These are phyloP conservation scores for Mobula birostris DNA, from an alignment of 2,113 vertebrate species.

Conservation along the genomic window DNA sequence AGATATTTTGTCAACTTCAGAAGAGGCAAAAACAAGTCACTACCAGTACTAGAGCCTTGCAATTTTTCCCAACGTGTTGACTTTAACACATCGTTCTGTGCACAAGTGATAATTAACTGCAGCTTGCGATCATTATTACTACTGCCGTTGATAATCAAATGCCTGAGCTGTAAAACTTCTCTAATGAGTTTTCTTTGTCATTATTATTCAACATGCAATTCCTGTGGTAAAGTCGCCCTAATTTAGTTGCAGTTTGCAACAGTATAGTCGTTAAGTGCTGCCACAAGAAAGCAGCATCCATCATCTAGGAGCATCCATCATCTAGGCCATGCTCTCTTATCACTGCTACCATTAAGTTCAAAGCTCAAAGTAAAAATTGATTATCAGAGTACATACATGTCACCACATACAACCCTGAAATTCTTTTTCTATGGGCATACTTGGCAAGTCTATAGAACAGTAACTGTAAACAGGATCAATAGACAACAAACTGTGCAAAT, in stretches of 20 bases:
- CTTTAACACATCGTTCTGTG: slow-evolving; percentile 3
- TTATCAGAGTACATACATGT: too few species aligned
- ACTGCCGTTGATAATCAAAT: slow-evolving; percentile 31
- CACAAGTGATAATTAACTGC: slow-evolving; percentile 26
- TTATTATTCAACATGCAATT: slow-evolving; percentile 3
- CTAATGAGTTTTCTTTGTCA: slow-evolving; percentile 18
- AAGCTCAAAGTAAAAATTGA: too few species aligned
- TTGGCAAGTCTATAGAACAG: too few species aligned
- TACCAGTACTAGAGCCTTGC: not conserved
- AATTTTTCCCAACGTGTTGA: not conserved
- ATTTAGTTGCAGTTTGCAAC: not conserved
- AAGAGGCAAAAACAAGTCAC: not conserved
- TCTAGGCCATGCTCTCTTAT: too few species aligned
- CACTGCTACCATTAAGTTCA: too few species aligned
- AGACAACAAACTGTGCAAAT: too few species aligned
- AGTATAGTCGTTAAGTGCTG: not conserved
- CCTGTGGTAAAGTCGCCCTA: not conserved
- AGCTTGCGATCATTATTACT: slow-evolving; percentile 16
- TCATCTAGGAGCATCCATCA: too few species aligned
- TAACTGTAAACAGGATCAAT: too few species aligned
- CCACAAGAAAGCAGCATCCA: too few species aligned
- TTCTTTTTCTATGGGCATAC: too few species aligned
- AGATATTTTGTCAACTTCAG: not conserved
- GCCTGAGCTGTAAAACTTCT: not conserved
- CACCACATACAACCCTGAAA: too few species aligned